Evolutionary conservation across 2,797 vertebrate species (phyloP), one percentile per base, ranked within the genome.

Genomic region (Cuculus canorus): DNA sequence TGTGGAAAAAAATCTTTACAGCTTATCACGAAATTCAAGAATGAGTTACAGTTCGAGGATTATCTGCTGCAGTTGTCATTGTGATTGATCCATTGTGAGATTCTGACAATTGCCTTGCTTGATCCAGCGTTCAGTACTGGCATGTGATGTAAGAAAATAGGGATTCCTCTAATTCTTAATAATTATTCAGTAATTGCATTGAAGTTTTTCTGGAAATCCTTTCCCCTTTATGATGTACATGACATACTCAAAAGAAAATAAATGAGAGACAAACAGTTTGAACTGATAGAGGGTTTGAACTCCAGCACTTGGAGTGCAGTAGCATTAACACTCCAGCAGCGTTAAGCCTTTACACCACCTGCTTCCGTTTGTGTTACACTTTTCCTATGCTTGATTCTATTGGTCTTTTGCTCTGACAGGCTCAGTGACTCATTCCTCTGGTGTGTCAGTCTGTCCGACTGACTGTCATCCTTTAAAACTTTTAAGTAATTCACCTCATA

Each of bases 301-400:
- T 88, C 69, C 73, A 70, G 72, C 65, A 56, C 73, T 93, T 57
- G 17, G 48, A 90, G 79, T 75, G 43, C 9, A 2, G 82, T 88
- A 95, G 85, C 85, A 97, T 97, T 97, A 97, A 79, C 96, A 97
- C 95, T 93, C 68, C 22, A 32, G 22, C 54, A 82, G 82, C 59
- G 87, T 93, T 97, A 97, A 98, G 95, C 93, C 88, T 92, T 96
- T 93, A 73, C 69, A 83, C 60, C 82, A 91, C 85, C 84, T 96
- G 93, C 89, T 96, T 94, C 92, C 28, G 28, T 96, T 96, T 83
- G 78, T 83, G 25, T 94, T 96, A 61, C 90, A 78, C 45, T 76
- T 96, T 97, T 95, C 78, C 86, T 85, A 13, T 71, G 43, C 83
- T 90, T 87, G 39, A 77, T 93, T 93, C 91, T 69, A 85, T 25